Base-by-base conservation (phyloP, 2,113 vertebrate species). In the Periophthalmodon schlosseri region DNA sequence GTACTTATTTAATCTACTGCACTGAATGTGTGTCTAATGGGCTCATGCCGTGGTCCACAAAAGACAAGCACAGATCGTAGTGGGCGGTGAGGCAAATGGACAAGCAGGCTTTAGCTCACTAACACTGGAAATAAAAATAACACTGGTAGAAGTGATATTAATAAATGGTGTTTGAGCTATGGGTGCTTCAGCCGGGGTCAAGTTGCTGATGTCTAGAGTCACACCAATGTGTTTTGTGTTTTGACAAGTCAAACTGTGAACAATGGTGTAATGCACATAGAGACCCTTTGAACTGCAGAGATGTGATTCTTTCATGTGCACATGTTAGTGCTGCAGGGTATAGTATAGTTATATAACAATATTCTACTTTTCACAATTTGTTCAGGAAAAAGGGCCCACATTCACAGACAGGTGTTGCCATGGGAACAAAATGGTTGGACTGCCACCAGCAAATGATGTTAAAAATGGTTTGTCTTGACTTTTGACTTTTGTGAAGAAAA, bases 351-450 rank as follows among this genome's bases (percentile, higher is more conserved):
- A 65, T 21, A 65, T 65, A 65, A 65, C 63, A 65, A n/a, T 21
- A 44, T 65, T 65, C 63, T 11, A n/a, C 34, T 65, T 39, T 39
- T 39, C 63, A 36, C 34, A n/a, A 8, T 65, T 65, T n/a, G 18
- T 39, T 63, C 24, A 63, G 12, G 34, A 39, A 65, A 34, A 65
- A 39, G 34, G 34, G 8, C 10, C 63, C 18, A 18, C 63, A n/a
- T 65, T 65, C 34, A 44, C 34, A 60, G 57, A 60, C 57, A 65
- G 63, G 34, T 12, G 34, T 65, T 65, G 34, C 34, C 20, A 65
- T 65, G 18, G 63, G 39, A 65, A 65, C 34, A 16, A 65, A 36
- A 44, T 18, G 28, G 33, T 39, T 20, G 5, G 15, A 34, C 33
- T 18, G 18, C 63, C 1, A 44, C 36, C 36, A 21, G 18, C 33